Percentiles rank a stretch among this genome's conserved stretches.
These are phyloP conservation scores for Zingel zingel DNA, from an alignment of 2,113 vertebrate genomes.

Conservation along the genomic window DNA sequence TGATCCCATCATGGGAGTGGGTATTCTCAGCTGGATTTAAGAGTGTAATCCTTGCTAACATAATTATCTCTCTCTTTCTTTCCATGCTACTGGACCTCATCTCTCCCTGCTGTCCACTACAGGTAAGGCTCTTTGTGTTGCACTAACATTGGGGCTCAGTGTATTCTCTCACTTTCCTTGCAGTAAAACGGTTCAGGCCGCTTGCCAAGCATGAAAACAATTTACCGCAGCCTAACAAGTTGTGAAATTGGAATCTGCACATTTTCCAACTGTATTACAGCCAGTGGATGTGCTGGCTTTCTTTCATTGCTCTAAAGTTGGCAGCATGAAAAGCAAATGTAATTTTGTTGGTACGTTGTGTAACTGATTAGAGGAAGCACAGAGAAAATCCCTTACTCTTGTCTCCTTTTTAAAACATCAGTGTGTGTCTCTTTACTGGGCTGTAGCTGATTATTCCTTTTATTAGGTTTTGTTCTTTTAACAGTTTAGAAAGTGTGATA, in stretches of 20 bases:
- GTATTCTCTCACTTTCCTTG: conserved; percentile 5
- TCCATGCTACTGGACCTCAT: conserved; percentile 39
- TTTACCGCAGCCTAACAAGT: conserved; percentile 68
- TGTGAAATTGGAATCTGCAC: conserved; percentile 69
- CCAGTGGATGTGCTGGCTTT: conserved; percentile 60
- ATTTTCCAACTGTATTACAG: conserved; percentile 64
- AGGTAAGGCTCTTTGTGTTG: conserved; percentile 64
- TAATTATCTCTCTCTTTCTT: conserved; percentile 33
- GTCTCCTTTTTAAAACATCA: background rate
- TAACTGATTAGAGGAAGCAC: conserved; percentile 40
- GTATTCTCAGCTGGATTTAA: conserved; percentile 23
- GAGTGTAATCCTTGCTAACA: conserved; percentile 38
- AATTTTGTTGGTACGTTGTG: conserved; percentile 35
- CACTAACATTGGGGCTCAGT: background rate
- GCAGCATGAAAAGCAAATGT: conserved; percentile 47
- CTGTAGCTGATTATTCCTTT: conserved; percentile 39
- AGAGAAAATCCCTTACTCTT: conserved; percentile 8
- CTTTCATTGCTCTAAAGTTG: conserved; percentile 54
- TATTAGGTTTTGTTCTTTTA: conserved; percentile 33
- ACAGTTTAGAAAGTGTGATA: conserved; percentile 42
- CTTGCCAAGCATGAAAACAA: conserved; percentile 71
- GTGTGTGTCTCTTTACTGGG: conserved; percentile 29
- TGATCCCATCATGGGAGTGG: conserved; percentile 4
- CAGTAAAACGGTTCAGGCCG: conserved; percentile 13
- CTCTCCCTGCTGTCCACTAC: conserved; percentile 29